Percentiles rank a stretch among this genome's conserved stretches.
Conservation (phyloP, 23 tunicate species). For the Phallusia fumigata region DNA sequence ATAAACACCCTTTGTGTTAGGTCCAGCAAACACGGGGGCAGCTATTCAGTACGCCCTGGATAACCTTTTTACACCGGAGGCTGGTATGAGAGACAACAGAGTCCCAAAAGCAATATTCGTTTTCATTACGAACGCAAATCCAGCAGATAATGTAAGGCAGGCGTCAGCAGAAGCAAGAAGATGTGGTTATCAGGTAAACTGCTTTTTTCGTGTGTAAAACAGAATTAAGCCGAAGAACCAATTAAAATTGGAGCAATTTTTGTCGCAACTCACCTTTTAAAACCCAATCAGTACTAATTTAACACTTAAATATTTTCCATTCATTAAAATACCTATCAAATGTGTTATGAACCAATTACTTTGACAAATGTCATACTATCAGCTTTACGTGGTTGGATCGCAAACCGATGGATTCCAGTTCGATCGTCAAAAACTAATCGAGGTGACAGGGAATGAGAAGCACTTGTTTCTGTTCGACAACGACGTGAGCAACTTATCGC, state of each 20-base stretch:
- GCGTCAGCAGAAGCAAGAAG: neutral
- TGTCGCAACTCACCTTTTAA: no score
- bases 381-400: neutral
- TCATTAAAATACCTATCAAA: no score
- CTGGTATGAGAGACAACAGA: neutral
- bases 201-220: no score
- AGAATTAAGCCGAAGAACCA: no score
- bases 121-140: neutral
- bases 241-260: no score
- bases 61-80: neutral
- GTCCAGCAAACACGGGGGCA: neutral
- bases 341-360: no score
- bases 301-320: no score
- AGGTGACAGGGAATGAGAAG: neutral
- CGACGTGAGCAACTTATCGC: neutral
- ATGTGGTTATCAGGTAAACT: neutral
- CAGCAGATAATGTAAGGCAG: neutral
- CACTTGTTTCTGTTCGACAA: conserved; percentile 5
- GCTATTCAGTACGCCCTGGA: neutral
- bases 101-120: neutral
- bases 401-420: neutral
- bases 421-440: neutral
- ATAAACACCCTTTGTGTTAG: neutral
- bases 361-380: neutral
- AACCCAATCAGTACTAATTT: no score